Conservation (phyloP, 2,797 vertebrate species). For the Furcifer pardalis region DNA sequence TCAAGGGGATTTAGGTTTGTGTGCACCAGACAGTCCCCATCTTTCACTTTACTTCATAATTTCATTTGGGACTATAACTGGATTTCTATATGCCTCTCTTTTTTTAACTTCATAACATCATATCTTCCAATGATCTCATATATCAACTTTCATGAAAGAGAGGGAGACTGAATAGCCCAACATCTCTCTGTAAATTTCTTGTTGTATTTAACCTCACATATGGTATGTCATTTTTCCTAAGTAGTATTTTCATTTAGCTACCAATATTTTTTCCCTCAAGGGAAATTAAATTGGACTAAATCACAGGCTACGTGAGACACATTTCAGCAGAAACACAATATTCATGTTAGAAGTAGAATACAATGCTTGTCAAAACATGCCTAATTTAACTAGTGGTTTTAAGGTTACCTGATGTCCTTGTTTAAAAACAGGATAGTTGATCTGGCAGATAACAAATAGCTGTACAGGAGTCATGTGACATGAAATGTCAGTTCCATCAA, state of each 20-base stretch:
- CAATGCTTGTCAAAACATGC: not conserved
- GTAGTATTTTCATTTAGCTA: not conserved
- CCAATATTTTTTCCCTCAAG: not conserved
- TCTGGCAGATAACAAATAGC: conserved; percentile 81
- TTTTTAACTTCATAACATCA: no score
- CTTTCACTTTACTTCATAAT: no score
- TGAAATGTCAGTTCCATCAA: conserved; percentile 83
- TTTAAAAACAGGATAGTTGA: conserved; percentile 86
- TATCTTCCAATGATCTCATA: no score
- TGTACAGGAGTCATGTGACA: conserved; percentile 79
- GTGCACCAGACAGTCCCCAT: no score
- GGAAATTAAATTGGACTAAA: not conserved
- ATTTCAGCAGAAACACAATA: not conserved
- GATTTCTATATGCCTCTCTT: no score
- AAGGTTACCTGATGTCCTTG: conserved; percentile 79
- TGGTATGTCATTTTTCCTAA: not conserved
- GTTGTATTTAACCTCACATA: not conserved
- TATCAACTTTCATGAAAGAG: no score
- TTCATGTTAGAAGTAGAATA: not conserved
- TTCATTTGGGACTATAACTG: no score
- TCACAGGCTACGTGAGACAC: not conserved
- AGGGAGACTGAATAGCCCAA: no score
- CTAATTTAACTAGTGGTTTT: not conserved
- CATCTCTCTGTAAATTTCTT: no score
- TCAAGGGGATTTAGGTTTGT: no score